These are phyloP conservation scores for Netelia inedita DNA, from an alignment of 2,888 invertebrate species.

Conservation along the genomic window DNA sequence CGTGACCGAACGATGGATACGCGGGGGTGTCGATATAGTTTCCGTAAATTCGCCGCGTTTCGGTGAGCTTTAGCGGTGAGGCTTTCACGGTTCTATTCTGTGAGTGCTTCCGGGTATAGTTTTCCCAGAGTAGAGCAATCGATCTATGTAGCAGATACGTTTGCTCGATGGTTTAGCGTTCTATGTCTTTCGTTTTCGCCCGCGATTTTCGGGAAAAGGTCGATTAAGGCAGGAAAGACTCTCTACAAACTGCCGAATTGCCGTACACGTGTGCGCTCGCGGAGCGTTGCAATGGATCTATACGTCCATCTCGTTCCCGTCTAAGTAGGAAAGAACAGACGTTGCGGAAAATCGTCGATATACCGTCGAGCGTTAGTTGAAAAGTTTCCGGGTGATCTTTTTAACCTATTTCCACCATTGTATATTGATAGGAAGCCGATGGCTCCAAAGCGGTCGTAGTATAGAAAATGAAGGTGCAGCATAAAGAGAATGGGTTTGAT, in stretches of 20 bases:
- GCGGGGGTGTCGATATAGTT: conserved; percentile 16
- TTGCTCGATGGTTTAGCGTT: conserved; percentile 24
- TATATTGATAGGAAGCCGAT: conserved; percentile 44
- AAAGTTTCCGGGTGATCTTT: conserved; percentile 57
- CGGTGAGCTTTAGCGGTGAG: conserved; percentile 48
- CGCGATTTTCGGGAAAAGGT: conserved; percentile 23
- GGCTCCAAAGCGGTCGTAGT: background rate
- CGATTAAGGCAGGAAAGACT: conserved; percentile 25
- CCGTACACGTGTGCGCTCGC: conserved; percentile 14
- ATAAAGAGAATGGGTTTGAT: conserved; percentile 28
- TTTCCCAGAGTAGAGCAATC: conserved; percentile 49
- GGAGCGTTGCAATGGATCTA: background rate
- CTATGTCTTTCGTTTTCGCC: conserved; percentile 30
- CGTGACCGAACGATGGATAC: background rate
- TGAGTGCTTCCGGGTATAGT: conserved; percentile 59
- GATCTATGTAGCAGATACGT: conserved; percentile 48
- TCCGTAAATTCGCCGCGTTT: conserved; percentile 49
- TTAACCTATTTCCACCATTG: conserved; percentile 40
- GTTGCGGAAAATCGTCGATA: conserved; percentile 15
- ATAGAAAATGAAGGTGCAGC: conserved; percentile 16
- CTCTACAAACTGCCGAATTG: conserved; percentile 8
- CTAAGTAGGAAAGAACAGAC: conserved; percentile 39
- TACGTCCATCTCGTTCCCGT: conserved; percentile 34
- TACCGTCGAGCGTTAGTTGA: conserved; percentile 38
- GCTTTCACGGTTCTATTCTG: conserved; percentile 37